A percentile compares a stretch with the other conserved stretches of the same genome.
These are phyloP conservation scores for Synergus laeviventris DNA, from an alignment of 2,888 invertebrate species.

Conservation along the genomic window DNA sequence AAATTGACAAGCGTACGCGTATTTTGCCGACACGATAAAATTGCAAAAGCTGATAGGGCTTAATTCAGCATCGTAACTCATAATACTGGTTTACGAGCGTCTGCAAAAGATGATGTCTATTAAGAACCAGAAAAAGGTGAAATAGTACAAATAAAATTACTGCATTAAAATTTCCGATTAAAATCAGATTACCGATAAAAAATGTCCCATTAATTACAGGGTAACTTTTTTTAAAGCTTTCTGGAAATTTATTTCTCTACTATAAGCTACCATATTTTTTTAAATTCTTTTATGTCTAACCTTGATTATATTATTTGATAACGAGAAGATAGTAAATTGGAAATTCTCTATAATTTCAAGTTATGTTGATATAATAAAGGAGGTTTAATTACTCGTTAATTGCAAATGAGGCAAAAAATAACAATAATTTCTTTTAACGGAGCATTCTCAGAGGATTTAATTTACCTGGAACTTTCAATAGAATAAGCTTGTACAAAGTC, in stretches of 20 bases:
- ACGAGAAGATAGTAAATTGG: not conserved
- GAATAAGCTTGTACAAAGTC: slow-evolving; percentile 9
- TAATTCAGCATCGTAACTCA: slow-evolving; percentile 67
- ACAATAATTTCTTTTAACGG: not conserved
- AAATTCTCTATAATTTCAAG: not conserved
- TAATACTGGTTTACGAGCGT: slow-evolving; percentile 67
- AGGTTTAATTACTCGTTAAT: slow-evolving; percentile 1
- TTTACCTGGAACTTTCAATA: not conserved
- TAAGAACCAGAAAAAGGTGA: not conserved
- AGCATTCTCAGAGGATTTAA: not conserved
- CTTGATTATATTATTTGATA: not conserved
- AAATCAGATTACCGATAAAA: not conserved
- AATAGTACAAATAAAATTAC: not conserved
- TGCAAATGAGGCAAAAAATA: not conserved
- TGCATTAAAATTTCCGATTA: not conserved
- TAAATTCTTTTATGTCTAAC: too few species aligned
- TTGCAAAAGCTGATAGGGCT: slow-evolving; percentile 65
- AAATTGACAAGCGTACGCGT: slow-evolving; percentile 53
- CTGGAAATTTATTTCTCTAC: not conserved
- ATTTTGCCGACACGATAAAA: slow-evolving; percentile 60
- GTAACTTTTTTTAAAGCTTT: not conserved
- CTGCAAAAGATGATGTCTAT: slow-evolving; percentile 50
- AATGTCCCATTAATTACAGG: not conserved
- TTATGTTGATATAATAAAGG: not conserved
- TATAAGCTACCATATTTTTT: too few species aligned